A percentile compares a stretch with the other conserved stretches of the same genome.
Evolutionary conservation across 2,888 invertebrate genomes (phyloP).

Genomic region (Byasa hedistus): DNA sequence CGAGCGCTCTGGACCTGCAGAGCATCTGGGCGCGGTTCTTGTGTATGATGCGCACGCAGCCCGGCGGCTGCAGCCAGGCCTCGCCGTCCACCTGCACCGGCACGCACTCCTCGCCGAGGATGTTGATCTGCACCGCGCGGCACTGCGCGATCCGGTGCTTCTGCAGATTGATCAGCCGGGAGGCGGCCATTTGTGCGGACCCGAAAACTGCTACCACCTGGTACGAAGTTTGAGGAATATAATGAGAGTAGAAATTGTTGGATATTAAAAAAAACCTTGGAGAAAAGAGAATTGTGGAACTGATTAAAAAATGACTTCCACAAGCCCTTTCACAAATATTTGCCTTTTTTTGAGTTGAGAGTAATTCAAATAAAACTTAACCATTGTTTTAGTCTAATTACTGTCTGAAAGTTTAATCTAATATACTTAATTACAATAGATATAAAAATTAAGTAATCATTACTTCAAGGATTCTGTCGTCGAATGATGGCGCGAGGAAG

Average conservation of each 20-base stretch:
- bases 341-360: no score
- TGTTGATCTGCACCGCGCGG: slow-evolving; percentile 96
- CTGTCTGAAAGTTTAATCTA: neutral
- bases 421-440: neutral
- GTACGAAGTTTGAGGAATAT: neutral
- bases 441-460: neutral
- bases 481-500: slow-evolving; percentile 95
- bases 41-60: slow-evolving; percentile 96
- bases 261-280: no score
- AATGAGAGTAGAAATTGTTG: no score
- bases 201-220: slow-evolving; percentile 95
- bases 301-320: no score
- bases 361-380: no score
- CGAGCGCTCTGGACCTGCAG: slow-evolving; percentile 92
- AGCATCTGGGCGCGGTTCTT: slow-evolving; percentile 98
- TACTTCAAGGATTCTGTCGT: slow-evolving; percentile 97
- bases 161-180: slow-evolving; percentile 95
- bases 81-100: slow-evolving; percentile 98
- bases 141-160: slow-evolving; percentile 99
- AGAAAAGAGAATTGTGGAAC: no score
- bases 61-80: slow-evolving; percentile 98
- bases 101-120: slow-evolving; percentile 94
- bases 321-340: no score
- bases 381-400: neutral
- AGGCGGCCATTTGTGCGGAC: slow-evolving; percentile 98